These are phyloP conservation scores for Aphidius colemani DNA, from an alignment of 2,888 invertebrate genomes.

Conservation along the genomic window DNA sequence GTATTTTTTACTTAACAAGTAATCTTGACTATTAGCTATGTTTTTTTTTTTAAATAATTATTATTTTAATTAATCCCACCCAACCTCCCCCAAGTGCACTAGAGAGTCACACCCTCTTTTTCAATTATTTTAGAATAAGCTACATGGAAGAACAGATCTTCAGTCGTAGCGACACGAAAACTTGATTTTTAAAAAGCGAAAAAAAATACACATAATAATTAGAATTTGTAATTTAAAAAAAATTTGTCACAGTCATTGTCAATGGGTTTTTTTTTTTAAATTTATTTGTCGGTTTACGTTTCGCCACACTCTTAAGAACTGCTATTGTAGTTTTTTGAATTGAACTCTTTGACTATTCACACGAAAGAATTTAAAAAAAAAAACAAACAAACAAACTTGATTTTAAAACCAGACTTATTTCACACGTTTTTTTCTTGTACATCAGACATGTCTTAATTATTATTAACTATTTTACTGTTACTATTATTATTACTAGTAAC, in stretches of 20 bases:
- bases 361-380: not conserved
- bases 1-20: constrained; percentile 17
- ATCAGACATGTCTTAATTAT: too few relatives aligned
- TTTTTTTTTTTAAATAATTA: constrained; percentile 5
- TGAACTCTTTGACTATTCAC: not conserved
- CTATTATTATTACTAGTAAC: too few relatives aligned
- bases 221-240: not conserved
- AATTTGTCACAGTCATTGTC: constrained; percentile 1
- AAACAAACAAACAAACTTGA: not conserved
- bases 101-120: constrained; percentile 26
- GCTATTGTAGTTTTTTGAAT: not conserved
- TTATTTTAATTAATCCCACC: constrained; percentile 3
- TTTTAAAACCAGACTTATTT: not conserved
- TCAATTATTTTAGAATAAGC: constrained; percentile 51
- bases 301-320: not conserved
- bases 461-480: too few relatives aligned
- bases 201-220: constrained; percentile 17
- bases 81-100: constrained; percentile 1
- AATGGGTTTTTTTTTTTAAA: not conserved
- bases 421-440: too few relatives aligned
- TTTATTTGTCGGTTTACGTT: constrained; percentile 5
- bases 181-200: constrained; percentile 26
- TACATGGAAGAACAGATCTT: constrained; percentile 57
- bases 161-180: constrained; percentile 51
- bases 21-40: constrained; percentile 2